Conservation (phyloP, 2,797 vertebrate genomes). For the Xenops minutus region DNA sequence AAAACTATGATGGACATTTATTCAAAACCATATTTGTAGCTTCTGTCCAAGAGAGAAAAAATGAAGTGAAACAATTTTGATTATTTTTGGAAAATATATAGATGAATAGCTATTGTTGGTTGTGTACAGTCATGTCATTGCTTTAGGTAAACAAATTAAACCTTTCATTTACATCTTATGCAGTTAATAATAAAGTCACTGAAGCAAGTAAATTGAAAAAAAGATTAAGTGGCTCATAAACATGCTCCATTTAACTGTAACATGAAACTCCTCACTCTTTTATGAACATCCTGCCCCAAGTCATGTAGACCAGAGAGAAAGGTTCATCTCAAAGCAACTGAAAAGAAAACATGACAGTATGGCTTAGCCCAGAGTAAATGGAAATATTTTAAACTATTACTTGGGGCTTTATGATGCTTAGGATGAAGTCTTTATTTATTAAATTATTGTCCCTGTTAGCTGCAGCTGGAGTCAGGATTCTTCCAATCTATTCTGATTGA, state of each 20-base stretch:
- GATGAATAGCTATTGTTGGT: not conserved
- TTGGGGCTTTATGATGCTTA: not conserved
- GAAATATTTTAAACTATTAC: not conserved
- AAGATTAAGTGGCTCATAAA: constrained; percentile 12
- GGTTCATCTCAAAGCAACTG: not conserved
- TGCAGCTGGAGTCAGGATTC: not conserved
- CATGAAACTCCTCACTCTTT: not conserved
- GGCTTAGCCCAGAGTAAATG: not conserved
- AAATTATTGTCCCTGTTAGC: not conserved
- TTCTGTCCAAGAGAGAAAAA: not conserved
- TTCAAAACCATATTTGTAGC: not conserved
- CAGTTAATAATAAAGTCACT: constrained; percentile 5
- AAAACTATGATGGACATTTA: not conserved
- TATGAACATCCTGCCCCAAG: not conserved
- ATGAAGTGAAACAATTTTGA: not conserved
- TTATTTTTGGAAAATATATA: not conserved
- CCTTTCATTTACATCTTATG: not conserved
- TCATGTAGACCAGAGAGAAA: constrained; percentile 9
- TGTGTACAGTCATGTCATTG: not conserved
- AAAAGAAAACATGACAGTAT: not conserved
- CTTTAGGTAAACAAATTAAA: not conserved
- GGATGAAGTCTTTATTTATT: not conserved
- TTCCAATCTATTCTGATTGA: not conserved
- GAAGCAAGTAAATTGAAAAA: not conserved
- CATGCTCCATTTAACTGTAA: constrained; percentile 29